Conservation (phyloP, 2,797 vertebrate species). For the Coranthus polyacanthus region DNA sequence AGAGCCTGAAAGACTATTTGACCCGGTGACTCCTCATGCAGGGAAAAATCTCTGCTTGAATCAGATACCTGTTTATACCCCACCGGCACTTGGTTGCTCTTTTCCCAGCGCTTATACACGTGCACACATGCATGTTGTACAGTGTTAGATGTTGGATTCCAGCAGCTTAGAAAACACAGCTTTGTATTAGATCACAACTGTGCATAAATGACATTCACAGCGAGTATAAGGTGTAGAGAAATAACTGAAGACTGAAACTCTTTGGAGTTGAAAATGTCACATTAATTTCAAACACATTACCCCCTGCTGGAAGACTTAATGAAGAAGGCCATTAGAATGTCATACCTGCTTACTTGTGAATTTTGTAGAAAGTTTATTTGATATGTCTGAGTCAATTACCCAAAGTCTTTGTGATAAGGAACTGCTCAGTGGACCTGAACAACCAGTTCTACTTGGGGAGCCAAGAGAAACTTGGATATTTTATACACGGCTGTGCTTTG, state of each 20-base stretch:
- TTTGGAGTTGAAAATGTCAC: constrained; percentile 91
- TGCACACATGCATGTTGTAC: constrained; percentile 78
- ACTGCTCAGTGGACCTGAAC: constrained; percentile 86
- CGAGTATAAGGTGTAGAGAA: constrained; percentile 65
- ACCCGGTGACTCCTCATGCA: constrained; percentile 28
- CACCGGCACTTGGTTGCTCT: constrained; percentile 39
- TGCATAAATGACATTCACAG: constrained; percentile 87
- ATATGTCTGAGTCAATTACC: constrained; percentile 91
- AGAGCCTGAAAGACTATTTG: constrained; percentile 23
- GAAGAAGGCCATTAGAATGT: constrained; percentile 92
- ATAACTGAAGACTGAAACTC: constrained; percentile 84
- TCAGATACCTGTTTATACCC: constrained; percentile 52
- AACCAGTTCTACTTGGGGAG: constrained; percentile 82
- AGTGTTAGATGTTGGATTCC: constrained; percentile 84
- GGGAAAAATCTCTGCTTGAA: constrained; percentile 36
- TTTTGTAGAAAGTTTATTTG: constrained; percentile 91
- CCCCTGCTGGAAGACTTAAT: constrained; percentile 87
- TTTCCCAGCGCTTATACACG: constrained; percentile 31
- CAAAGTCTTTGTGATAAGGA: constrained; percentile 90
- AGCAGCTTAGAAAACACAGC: constrained; percentile 82
- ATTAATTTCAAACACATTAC: constrained; percentile 90
- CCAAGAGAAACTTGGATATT: constrained; percentile 85
- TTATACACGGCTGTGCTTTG: constrained; percentile 84
- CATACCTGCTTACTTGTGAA: constrained; percentile 91
- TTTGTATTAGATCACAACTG: constrained; percentile 83